Conservation (phyloP, 1,140 invertebrate species). For the Sycophaga agraensis region DNA sequence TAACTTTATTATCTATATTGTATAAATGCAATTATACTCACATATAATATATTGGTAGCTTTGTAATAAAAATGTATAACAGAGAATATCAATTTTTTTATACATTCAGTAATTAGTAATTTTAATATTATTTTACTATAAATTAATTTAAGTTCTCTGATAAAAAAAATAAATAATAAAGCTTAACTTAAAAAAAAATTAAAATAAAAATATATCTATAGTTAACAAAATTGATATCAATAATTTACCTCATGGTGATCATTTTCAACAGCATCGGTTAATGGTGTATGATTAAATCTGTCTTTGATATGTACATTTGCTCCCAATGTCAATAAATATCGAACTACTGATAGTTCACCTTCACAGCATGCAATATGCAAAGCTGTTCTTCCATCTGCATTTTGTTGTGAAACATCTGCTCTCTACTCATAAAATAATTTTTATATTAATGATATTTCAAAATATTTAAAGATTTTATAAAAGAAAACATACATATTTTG, state of each 20-base stretch:
- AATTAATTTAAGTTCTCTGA: too few species aligned
- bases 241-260: conserved; percentile 66
- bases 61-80: too few species aligned
- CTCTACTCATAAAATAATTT: conserved; percentile 54
- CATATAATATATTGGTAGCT: too few species aligned
- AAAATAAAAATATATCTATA: too few species aligned
- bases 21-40: too few species aligned
- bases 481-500: conserved; percentile 49
- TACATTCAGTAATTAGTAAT: too few species aligned
- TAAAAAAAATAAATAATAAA: too few species aligned
- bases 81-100: too few species aligned
- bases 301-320: conserved; percentile 83
- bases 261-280: conserved; percentile 65
- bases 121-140: too few species aligned
- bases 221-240: not conserved
- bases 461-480: not conserved
- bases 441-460: not conserved
- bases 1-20: conserved; percentile 55
- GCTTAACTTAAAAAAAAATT: too few species aligned
- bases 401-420: conserved; percentile 73
- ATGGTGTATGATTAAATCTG: conserved; percentile 62
- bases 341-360: conserved; percentile 70
- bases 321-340: conserved; percentile 76
- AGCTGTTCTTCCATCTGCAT: conserved; percentile 78
- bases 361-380: conserved; percentile 78